A percentile compares a stretch with the other conserved stretches of the same genome.
phyloP scores from a whole-genome alignment of 2,888 invertebrate species.

The Drepana falcataria region DNA sequence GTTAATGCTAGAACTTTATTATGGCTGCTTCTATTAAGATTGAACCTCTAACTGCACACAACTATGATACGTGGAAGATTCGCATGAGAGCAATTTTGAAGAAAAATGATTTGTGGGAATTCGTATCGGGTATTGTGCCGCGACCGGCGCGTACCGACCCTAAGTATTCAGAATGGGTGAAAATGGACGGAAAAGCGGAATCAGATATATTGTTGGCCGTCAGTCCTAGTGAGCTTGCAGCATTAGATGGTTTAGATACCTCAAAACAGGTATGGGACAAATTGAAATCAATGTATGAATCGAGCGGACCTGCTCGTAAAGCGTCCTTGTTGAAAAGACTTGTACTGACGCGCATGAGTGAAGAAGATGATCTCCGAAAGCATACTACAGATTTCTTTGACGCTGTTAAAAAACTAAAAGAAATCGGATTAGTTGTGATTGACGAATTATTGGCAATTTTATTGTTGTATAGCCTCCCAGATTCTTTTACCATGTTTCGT shows the following conservation, averaged over 20 bases:
- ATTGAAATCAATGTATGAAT: conserved; percentile 10
- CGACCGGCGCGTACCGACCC: too few species aligned
- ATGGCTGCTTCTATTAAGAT: too few species aligned
- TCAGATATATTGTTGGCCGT: too few species aligned
- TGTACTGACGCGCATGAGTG: conserved; percentile 10
- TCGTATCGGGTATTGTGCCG: too few species aligned
- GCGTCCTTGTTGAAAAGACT: conserved; percentile 11
- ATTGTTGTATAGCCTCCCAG: conserved; percentile 6
- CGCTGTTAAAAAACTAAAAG: conserved; percentile 3
- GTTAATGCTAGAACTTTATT: too few species aligned
- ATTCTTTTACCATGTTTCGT: too few species aligned
- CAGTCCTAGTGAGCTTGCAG: neutral
- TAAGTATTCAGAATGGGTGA: too few species aligned
- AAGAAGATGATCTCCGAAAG: neutral
- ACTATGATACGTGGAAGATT: too few species aligned
- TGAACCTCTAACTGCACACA: too few species aligned
- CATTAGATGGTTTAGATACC: conserved; percentile 9
- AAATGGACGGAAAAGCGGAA: too few species aligned
- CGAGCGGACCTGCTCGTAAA: conserved; percentile 10
- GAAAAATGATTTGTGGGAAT: too few species aligned
- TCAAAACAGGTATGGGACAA: conserved; percentile 10
- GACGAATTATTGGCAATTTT: conserved; percentile 8
- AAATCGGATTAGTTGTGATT: conserved; percentile 9
- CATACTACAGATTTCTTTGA: neutral
- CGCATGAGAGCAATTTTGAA: too few species aligned